A percentile compares a stretch with the other conserved stretches of the same genome.
Conservation (phyloP, 2,113 vertebrate genomes). For the Chionis minor region DNA sequence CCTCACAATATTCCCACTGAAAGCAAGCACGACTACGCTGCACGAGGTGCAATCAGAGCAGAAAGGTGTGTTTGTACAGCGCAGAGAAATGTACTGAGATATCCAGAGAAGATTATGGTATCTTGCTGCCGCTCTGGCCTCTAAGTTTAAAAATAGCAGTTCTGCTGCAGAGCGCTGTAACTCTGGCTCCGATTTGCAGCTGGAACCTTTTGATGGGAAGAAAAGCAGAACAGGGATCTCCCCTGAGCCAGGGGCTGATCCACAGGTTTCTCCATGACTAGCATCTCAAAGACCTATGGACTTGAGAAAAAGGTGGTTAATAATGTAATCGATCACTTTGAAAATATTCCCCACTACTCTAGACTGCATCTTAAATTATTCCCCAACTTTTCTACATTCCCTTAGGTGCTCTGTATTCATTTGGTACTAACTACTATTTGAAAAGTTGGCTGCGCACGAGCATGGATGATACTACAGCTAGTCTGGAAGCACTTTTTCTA, state of each 20-base stretch:
- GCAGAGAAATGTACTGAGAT: not conserved
- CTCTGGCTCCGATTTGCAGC: not conserved
- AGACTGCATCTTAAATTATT: not conserved
- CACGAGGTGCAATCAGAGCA: not conserved
- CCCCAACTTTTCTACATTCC: not conserved
- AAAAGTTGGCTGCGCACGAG: not conserved
- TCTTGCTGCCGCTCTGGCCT: not conserved
- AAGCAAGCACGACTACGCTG: not conserved
- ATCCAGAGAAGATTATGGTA: not conserved
- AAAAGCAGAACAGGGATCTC: not conserved
- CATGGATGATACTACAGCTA: no score
- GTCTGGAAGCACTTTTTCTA: not conserved
- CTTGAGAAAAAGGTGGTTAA: not conserved
- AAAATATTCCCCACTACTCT: not conserved
- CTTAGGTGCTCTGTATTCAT: not conserved
- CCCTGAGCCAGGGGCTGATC: not conserved
- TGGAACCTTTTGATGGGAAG: not conserved
- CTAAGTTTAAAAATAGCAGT: not conserved
- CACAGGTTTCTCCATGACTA: not conserved
- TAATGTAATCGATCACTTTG: not conserved
- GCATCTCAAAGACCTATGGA: not conserved
- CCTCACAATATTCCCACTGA: not conserved
- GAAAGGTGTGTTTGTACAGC: not conserved
- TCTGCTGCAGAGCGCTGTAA: not conserved
- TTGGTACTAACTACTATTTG: not conserved